These are phyloP conservation scores for Lordiphosa clarofinis DNA, from an alignment of 1,140 invertebrate genomes.

Conservation along the genomic window DNA sequence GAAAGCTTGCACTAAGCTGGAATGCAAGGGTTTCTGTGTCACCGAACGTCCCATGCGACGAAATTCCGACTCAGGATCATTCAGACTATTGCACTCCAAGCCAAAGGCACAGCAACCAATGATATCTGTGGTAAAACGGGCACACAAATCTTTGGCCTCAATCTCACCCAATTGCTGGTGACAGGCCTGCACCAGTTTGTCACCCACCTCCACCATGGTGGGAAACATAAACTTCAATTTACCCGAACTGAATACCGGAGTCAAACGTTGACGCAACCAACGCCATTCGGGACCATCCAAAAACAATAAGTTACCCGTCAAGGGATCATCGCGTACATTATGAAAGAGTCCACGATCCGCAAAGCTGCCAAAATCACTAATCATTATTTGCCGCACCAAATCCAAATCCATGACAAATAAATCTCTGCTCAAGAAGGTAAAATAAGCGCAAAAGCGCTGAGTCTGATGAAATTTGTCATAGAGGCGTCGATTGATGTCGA, in stretches of 20 bases:
- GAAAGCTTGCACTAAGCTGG: slow-evolving; percentile 22
- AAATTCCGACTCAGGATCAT: slow-evolving; percentile 81
- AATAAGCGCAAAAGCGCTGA: slow-evolving; percentile 53
- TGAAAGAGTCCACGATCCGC: slow-evolving; percentile 80
- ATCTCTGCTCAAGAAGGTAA: slow-evolving; percentile 49
- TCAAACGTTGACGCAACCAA: slow-evolving; percentile 82
- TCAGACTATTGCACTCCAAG: slow-evolving; percentile 81
- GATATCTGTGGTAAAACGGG: slow-evolving; percentile 83
- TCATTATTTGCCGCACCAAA: slow-evolving; percentile 81
- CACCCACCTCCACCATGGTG: slow-evolving; percentile 79
- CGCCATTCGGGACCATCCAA: slow-evolving; percentile 82
- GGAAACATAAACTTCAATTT: slow-evolving; percentile 83
- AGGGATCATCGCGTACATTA: slow-evolving; percentile 80
- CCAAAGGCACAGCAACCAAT: slow-evolving; percentile 84
- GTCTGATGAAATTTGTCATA: slow-evolving; percentile 37
- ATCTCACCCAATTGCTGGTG: slow-evolving; percentile 26
- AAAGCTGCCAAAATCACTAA: slow-evolving; percentile 83
- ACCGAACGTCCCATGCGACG: slow-evolving; percentile 41
- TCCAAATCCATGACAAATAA: slow-evolving; percentile 64
- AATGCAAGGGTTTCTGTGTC: slow-evolving; percentile 18
- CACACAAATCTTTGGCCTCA: slow-evolving; percentile 79
- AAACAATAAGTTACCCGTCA: slow-evolving; percentile 81
- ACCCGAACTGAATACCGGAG: slow-evolving; percentile 84
- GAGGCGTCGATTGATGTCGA: slow-evolving; percentile 52
- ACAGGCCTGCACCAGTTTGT: slow-evolving; percentile 30